Conservation (phyloP, 2,888 invertebrate genomes). For the Tipula unca region DNA sequence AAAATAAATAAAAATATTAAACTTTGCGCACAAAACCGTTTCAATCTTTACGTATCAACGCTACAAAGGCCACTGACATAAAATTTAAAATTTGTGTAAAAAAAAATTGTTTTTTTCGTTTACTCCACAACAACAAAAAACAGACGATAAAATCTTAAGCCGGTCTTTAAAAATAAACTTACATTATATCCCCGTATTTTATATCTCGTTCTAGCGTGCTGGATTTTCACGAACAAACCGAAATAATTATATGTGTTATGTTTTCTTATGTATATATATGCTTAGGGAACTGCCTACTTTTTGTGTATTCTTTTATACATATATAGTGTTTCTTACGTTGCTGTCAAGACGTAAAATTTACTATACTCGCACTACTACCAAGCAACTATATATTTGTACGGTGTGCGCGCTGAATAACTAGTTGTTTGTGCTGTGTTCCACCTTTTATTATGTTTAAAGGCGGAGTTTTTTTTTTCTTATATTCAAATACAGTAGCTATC, state of each 20-base stretch:
- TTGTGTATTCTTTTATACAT: background rate
- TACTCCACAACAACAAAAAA: conserved; percentile 9
- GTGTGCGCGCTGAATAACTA: background rate
- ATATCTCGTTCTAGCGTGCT: conserved; percentile 15
- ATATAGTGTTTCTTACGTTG: background rate
- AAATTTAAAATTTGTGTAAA: background rate
- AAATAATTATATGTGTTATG: conserved; percentile 8
- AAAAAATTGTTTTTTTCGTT: background rate
- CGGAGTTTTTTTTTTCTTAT: background rate
- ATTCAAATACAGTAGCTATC: background rate
- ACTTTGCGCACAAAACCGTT: background rate
- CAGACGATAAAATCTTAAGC: background rate
- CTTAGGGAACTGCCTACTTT: background rate
- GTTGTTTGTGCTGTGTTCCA: background rate
- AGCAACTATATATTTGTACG: background rate
- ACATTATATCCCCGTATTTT: background rate
- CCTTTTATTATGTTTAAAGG: background rate
- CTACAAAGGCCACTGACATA: conserved; percentile 26
- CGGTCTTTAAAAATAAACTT: background rate
- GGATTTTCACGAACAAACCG: conserved; percentile 16
- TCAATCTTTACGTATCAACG: conserved; percentile 21
- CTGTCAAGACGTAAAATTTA: background rate
- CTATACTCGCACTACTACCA: background rate
- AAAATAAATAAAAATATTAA: background rate
- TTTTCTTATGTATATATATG: background rate